phyloP scores from a whole-genome alignment of 2,797 vertebrate genomes.

The Gila robusta region DNA sequence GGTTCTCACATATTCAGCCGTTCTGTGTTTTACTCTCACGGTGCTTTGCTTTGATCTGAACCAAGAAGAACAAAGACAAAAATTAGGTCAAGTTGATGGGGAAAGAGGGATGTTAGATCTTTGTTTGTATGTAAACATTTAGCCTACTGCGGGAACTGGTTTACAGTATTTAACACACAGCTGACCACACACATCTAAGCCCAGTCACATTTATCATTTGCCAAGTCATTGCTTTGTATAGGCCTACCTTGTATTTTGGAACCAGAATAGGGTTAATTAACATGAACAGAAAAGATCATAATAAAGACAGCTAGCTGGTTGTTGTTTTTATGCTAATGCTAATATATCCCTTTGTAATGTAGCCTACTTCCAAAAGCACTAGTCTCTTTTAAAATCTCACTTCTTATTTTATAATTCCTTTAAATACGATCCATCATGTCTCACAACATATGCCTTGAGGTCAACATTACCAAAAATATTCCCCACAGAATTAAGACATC shows the following conservation, averaged over 20 bases:
- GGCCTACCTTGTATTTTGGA: not conserved
- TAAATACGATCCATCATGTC: not conserved
- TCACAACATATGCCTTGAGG: constrained; percentile 29
- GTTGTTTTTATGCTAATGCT: not conserved
- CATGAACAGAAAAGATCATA: not conserved
- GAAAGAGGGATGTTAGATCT: constrained; percentile 15
- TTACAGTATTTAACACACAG: constrained; percentile 1
- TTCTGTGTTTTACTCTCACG: not conserved
- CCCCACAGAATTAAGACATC: constrained; percentile 32
- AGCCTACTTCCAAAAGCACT: not conserved
- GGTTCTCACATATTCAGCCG: not conserved
- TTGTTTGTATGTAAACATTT: constrained; percentile 45
- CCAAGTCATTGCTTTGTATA: not conserved
- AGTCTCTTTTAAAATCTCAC: constrained; percentile 17
- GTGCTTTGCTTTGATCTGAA: constrained; percentile 43
- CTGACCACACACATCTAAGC: constrained; percentile 16
- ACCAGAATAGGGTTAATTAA: not conserved
- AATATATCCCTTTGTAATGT: constrained; percentile 4
- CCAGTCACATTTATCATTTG: not conserved
- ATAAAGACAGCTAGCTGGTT: constrained; percentile 1
- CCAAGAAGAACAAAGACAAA: constrained; percentile 34
- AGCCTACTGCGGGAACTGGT: not conserved
- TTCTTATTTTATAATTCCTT: constrained; percentile 22
- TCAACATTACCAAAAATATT: constrained; percentile 32
- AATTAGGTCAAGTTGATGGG: constrained; percentile 35